These are phyloP conservation scores for Zosterops hypoxanthus DNA, from an alignment of 2,113 vertebrate genomes.

Conservation along the genomic window DNA sequence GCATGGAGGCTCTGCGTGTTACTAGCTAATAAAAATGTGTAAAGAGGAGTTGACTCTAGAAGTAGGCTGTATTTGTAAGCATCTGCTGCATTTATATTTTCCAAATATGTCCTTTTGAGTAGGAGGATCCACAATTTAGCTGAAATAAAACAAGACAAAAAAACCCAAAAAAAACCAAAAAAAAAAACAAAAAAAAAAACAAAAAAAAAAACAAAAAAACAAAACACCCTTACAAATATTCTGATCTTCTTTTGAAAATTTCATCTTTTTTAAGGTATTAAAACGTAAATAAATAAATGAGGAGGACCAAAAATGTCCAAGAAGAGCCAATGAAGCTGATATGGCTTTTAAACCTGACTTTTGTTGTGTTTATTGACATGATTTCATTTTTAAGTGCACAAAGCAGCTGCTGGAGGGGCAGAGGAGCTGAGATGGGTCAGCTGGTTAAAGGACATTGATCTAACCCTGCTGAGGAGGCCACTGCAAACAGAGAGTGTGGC, in stretches of 20 bases:
- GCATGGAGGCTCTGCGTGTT: neutral
- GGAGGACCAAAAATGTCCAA: neutral
- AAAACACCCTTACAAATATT: neutral
- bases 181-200: neutral
- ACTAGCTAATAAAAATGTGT: constrained; percentile 23
- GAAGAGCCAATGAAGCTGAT: neutral
- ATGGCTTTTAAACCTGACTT: neutral
- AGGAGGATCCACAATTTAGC: neutral
- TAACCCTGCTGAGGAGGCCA: neutral
- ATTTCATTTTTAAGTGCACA: neutral
- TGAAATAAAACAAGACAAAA: neutral
- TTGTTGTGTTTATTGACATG: neutral
- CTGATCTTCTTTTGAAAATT: neutral
- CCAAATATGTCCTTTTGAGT: neutral
- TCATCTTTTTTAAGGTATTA: neutral
- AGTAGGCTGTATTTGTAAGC: neutral
- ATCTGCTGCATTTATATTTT: neutral
- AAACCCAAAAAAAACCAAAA: neutral
- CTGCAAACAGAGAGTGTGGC: neutral
- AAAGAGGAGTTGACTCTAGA: neutral
- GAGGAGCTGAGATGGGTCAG: neutral
- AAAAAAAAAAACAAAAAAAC: too few relatives aligned
- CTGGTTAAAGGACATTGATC: neutral
- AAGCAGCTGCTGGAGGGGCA: neutral
- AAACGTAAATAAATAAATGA: neutral